These are phyloP conservation scores for Poecile atricapillus DNA, from an alignment of 2,113 vertebrate species.

Conservation along the genomic window DNA sequence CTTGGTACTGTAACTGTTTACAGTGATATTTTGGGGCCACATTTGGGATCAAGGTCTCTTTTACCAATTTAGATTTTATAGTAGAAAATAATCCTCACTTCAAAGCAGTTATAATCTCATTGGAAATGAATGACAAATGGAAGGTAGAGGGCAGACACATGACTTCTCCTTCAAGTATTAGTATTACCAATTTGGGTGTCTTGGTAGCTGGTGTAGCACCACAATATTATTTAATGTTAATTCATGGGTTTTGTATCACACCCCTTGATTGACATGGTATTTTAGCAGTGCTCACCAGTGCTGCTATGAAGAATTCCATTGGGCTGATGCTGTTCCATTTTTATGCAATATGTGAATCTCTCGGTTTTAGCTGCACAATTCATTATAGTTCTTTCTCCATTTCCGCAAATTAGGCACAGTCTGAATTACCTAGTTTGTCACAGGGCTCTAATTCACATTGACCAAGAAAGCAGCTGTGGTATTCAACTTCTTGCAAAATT, in stretches of 20 bases:
- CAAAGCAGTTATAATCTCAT: neutral
- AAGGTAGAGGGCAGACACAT: neutral
- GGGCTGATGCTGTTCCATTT: neutral
- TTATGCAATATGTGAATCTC: neutral
- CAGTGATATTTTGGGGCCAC: neutral
- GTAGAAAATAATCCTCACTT: neutral
- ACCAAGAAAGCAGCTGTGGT: neutral
- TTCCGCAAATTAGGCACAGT: neutral
- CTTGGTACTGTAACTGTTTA: neutral
- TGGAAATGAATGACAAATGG: neutral
- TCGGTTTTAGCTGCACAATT: neutral
- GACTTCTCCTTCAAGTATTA: neutral
- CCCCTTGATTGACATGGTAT: neutral
- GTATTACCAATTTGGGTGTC: neutral
- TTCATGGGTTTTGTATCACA: neutral
- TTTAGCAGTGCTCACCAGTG: neutral
- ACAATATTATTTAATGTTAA: neutral
- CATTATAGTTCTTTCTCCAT: neutral
- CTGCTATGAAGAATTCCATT: neutral
- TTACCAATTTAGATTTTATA: neutral
- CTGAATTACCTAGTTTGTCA: neutral
- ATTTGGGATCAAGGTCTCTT: neutral
- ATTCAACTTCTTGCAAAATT: neutral
- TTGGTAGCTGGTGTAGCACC: neutral
- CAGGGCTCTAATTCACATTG: neutral